phyloP scores from a whole-genome alignment of 2,797 vertebrate genomes.

The Nyctibius grandis region DNA sequence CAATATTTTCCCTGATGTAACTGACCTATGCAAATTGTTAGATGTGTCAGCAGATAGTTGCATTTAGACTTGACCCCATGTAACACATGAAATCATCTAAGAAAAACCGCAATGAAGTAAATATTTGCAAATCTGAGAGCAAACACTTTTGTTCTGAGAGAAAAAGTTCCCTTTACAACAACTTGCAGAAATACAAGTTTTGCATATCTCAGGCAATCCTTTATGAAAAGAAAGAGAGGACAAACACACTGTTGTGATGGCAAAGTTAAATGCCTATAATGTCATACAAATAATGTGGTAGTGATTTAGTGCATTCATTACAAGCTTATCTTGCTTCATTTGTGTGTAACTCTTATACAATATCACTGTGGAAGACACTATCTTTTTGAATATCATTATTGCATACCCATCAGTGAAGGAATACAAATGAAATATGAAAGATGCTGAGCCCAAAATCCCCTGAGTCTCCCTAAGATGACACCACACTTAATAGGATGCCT shows the following conservation, averaged over 20 bases:
- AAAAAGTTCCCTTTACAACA: not conserved
- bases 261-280: not conserved
- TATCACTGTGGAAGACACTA: not conserved
- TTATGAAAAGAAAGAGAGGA: not conserved
- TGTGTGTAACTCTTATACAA: not conserved
- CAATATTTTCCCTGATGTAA: not conserved
- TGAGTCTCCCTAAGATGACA: not conserved
- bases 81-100: not conserved
- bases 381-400: not conserved
- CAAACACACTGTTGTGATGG: not conserved
- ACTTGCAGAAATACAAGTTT: not conserved
- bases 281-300: not conserved
- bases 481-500: not conserved
- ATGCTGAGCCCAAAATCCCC: not conserved
- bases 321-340: not conserved
- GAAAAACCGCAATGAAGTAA: not conserved
- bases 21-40: conserved; percentile 4
- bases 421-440: not conserved
- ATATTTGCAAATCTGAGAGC: conserved; percentile 10
- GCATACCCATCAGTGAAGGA: not conserved
- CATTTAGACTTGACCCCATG: not conserved
- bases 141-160: not conserved
- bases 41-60: not conserved
- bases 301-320: not conserved
- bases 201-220: not conserved